phyloP scores from a whole-genome alignment of 2,797 vertebrate species.

The Tokudaia muenninki region DNA sequence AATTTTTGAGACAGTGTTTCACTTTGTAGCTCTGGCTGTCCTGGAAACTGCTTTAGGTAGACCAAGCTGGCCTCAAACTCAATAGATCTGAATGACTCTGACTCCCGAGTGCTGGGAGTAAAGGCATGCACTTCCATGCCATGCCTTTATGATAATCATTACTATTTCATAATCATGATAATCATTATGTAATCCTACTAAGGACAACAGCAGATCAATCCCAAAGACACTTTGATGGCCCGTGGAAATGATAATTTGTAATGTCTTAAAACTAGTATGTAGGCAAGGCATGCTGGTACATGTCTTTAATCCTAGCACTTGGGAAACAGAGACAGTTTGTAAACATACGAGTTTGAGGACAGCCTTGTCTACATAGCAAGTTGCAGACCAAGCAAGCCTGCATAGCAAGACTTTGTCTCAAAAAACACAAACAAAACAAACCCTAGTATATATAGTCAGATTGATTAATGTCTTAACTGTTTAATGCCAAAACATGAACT shows the following conservation, averaged over 20 bases:
- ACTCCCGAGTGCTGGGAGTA: not conserved
- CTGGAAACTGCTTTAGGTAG: not conserved
- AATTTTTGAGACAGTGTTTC: not conserved
- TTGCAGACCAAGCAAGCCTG: not conserved
- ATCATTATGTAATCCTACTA: not conserved
- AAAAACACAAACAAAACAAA: not conserved
- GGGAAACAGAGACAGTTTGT: not conserved
- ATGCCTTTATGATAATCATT: not conserved
- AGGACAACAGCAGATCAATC: not conserved
- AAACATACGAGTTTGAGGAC: not conserved
- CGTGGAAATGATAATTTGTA: not conserved
- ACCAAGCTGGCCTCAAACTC: not conserved
- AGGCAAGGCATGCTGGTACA: not conserved
- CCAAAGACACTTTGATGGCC: not conserved
- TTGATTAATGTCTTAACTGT: not conserved
- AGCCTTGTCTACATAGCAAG: not conserved
- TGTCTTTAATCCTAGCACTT: not conserved
- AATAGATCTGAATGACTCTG: not conserved
- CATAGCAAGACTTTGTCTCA: not conserved
- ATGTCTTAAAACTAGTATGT: not conserved
- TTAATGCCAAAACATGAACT: not conserved
- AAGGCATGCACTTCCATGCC: not conserved
- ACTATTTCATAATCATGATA: not conserved
- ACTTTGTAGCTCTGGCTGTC: not conserved
- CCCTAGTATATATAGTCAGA: not conserved